A percentile compares a stretch with the other conserved stretches of the same genome.
Evolutionary conservation across 1,140 invertebrate species (phyloP).

Genomic region (Meloidogyne exigua): DNA sequence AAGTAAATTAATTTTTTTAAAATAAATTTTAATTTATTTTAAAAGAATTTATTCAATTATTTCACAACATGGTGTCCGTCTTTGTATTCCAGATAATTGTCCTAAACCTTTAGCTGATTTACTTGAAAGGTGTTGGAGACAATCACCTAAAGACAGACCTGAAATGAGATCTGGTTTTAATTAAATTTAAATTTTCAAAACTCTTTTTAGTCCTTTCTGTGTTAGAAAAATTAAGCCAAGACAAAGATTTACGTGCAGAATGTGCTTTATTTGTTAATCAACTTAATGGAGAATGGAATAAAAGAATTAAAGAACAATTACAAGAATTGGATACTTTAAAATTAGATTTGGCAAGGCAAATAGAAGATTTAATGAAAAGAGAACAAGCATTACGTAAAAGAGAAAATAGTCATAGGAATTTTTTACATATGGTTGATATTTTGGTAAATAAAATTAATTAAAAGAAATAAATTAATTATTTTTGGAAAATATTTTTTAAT

Average conservation of each 20-base stretch:
- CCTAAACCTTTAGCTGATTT: conserved; percentile 44
- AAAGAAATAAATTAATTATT: too few species aligned
- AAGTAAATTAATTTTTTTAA: background rate
- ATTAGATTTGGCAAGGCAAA: conserved; percentile 49
- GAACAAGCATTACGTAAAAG: conserved; percentile 40
- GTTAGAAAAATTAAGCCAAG: conserved; percentile 41
- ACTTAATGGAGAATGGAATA: conserved; percentile 48
- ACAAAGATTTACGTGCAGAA: conserved; percentile 47
- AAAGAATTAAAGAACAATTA: conserved; percentile 48
- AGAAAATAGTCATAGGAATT: conserved; percentile 50
- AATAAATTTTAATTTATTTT: conserved; percentile 36
- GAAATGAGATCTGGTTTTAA: conserved; percentile 12
- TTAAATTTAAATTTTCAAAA: background rate
- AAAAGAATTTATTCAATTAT: conserved; percentile 59
- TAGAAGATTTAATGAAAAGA: conserved; percentile 46
- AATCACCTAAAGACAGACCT: conserved; percentile 44
- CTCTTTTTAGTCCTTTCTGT: conserved; percentile 32
- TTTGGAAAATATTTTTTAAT: too few species aligned
- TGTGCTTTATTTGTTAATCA: conserved; percentile 46
- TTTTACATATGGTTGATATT: conserved; percentile 37
- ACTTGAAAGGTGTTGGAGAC: conserved; percentile 50
- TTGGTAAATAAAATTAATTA: background rate
- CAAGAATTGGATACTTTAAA: conserved; percentile 47
- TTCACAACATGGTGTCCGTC: conserved; percentile 40
- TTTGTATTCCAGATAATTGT: conserved; percentile 55